phyloP scores from a whole-genome alignment of 1,140 invertebrate species.

The Anastatus disparis region DNA sequence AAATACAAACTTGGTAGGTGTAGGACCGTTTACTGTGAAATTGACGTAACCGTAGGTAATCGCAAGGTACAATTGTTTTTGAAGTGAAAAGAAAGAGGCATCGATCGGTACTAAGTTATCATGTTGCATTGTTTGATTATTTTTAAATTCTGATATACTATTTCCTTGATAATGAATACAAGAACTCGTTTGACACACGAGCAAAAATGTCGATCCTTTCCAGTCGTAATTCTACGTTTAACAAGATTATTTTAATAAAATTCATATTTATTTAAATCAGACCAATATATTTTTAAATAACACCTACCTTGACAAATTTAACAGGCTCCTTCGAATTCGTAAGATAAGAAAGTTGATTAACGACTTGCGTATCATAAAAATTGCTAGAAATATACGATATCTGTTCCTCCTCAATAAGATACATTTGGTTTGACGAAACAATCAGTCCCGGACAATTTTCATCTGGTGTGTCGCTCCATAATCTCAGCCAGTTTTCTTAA shows the following conservation, averaged over 20 bases:
- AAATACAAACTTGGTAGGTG: conserved; percentile 46
- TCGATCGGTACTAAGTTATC: conserved; percentile 38
- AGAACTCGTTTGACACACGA: conserved; percentile 42
- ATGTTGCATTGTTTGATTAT: conserved; percentile 42
- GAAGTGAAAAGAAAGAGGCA: conserved; percentile 48
- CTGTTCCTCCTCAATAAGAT: conserved; percentile 42
- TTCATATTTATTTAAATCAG: background rate
- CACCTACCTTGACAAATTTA: conserved; percentile 45
- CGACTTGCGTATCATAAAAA: conserved; percentile 17
- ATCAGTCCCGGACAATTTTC: conserved; percentile 34
- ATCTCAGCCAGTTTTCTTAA: conserved; percentile 42
- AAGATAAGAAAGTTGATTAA: conserved; percentile 23
- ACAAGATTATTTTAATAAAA: no score
- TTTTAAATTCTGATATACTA: conserved; percentile 23
- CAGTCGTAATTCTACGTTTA: conserved; percentile 45
- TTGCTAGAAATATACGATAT: conserved; percentile 28
- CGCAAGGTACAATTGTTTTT: conserved; percentile 47
- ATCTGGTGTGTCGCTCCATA: conserved; percentile 34
- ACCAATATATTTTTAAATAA: background rate
- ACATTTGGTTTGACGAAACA: conserved; percentile 36
- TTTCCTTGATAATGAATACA: conserved; percentile 46
- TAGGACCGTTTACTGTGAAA: background rate
- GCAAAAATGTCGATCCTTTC: conserved; percentile 44
- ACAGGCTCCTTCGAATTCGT: background rate
- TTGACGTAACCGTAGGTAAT: conserved; percentile 37